Base-by-base conservation (phyloP, 1,140 invertebrate species). In the Drosophila sp. region DNA sequence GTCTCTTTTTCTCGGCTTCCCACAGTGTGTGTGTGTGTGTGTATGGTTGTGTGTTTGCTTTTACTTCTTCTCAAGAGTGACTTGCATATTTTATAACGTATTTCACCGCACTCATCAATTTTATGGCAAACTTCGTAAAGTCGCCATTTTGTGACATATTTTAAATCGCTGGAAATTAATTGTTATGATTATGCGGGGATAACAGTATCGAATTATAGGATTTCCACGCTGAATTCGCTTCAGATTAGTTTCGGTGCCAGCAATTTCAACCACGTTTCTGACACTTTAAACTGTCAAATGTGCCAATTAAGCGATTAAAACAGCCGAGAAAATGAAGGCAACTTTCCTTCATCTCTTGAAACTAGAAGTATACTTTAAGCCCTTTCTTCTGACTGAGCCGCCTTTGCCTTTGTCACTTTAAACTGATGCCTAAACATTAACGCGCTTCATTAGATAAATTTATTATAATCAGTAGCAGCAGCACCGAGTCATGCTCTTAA, bases 381-480 rank as follows among this genome's bases (percentile, higher is more conserved):
- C 78, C 51, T 41, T 43, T 54, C 11, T 38, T 7, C 40, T 38
- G 63, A 43, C 18, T 27, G 13, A 9, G 21, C 21, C 18, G 8
- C 32, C 18, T 29, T 43, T 64, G 62, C 56, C 53, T 29, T 64
- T 66, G 78, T 76, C 76, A 64, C 67, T 57, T 54, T 72, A 58
- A 78, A 78, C 75, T 83, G 83, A 83, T 89, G 83, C 76, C 76
- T 69, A 73, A 77, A 76, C 83, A 78, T 89, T 89, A 89, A 83
- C 69, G 84, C 83, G 84, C 70, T 82, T 89, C 89, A 89, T 89
- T 89, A 89, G 74, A 69, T 63, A 70, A 89, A 89, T 89, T 89
- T 89, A 89, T 89, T 89, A 89, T 89, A 89, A 89, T 80, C 80
- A 86, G 46, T 72, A 64, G 21, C 16, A 59, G 41, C 57, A 38